Conservation (phyloP, 2,888 invertebrate genomes). For the Cabera pusaria region DNA sequence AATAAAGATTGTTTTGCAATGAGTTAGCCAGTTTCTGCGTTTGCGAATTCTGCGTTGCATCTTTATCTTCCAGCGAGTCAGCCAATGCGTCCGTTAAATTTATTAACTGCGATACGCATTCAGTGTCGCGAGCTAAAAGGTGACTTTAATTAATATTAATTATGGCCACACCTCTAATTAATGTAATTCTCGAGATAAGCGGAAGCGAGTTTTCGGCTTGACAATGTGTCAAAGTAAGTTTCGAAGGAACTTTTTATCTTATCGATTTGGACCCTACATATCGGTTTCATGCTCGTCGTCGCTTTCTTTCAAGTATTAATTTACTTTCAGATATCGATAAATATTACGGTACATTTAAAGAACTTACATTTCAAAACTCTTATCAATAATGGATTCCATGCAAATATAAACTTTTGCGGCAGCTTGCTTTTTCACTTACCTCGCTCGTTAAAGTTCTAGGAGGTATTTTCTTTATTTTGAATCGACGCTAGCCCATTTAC, state of each 20-base stretch:
- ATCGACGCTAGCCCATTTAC: too few species aligned
- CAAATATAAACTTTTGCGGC: too few species aligned
- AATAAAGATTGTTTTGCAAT: slow-evolving; percentile 35
- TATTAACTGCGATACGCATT: slow-evolving; percentile 82
- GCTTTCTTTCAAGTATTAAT: too few species aligned
- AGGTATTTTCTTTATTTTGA: too few species aligned
- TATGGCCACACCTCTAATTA: slow-evolving; percentile 81
- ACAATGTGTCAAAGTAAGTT: slow-evolving; percentile 20
- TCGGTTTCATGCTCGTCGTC: slow-evolving; percentile 8
- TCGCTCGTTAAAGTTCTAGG: too few species aligned
- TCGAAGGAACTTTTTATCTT: slow-evolving; percentile 9
- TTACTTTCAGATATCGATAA: too few species aligned
- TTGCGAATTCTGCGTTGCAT: slow-evolving; percentile 57
- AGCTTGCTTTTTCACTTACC: too few species aligned
- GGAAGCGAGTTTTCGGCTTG: slow-evolving; percentile 48
- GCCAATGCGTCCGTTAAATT: slow-evolving; percentile 75
- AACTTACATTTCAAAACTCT: too few species aligned
- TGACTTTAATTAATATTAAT: slow-evolving; percentile 83
- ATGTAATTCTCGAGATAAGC: slow-evolving; percentile 77
- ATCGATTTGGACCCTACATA: slow-evolving; percentile 5
- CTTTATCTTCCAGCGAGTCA: slow-evolving; percentile 75
- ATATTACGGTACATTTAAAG: too few species aligned
- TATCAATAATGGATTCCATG: too few species aligned
- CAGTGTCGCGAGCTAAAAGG: slow-evolving; percentile 78
- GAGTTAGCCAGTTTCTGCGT: slow-evolving; percentile 20